Base-by-base conservation (phyloP, 1,140 invertebrate genomes). In the Cephus cinctus region DNA sequence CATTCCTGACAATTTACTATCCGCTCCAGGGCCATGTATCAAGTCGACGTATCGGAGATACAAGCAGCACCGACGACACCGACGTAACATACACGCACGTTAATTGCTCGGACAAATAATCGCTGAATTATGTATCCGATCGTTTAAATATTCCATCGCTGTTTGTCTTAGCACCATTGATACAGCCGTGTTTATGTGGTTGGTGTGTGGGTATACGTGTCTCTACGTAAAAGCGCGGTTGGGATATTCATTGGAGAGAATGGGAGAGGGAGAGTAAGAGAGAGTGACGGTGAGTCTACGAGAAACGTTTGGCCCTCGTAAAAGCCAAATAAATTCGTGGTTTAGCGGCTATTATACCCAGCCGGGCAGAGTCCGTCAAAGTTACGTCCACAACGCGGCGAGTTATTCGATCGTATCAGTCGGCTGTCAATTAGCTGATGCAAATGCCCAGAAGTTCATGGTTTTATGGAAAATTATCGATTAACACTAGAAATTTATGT, bases 1-100 rank as follows among this genome's bases (percentile, higher is more conserved):
- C 44, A 60, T 57, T 63, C 59, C 32, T 53, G 43, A 56, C 56
- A 58, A 64, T 63, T 66, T 63, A 66, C 63, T 27, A 64, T 58
- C 18, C 47, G 36, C 44, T 36, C 32, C 52, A 52, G 49, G 59
- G 55, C 53, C 61, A 53, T 66, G 56, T 52, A 64, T 66, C 61
- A 54, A 5, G 25, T 19, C n/a, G 41, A 55, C 50, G 30, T 55
- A 49, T 47, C 52, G 38, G 30, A 57, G 59, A 62, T 59, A 62
- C 41, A 44, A 49, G 41, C 21, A 22, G 52, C 52, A 41, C 30
- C 40, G 55, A 60, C 42, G 51, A 56, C 52, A 35, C 40, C 52
- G 42, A 54, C 54, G 59, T 54, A 47, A 57, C 40, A 44, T 45
- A 23, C 39, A 30, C 32, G 55, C 50, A 58, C 55, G 54, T 64